Percentiles rank a stretch among this genome's conserved stretches.
Evolutionary conservation across 2,797 vertebrate genomes (phyloP).

Genomic region (Muscicapa striata): DNA sequence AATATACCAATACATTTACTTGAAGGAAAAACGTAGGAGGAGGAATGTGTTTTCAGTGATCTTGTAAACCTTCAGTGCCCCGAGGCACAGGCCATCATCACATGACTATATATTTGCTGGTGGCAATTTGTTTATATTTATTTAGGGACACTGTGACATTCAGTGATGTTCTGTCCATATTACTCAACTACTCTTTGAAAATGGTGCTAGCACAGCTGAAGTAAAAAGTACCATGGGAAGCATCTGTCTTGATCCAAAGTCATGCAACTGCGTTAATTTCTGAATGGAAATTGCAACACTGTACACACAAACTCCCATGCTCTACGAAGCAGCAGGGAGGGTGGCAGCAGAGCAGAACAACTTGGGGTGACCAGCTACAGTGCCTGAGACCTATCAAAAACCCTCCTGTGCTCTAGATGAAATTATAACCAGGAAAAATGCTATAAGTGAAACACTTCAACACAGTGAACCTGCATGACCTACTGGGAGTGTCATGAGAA

Average conservation of each 20-base stretch:
- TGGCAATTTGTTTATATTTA: neutral
- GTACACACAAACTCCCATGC: neutral
- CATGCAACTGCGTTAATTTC: neutral
- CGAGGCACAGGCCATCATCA: neutral
- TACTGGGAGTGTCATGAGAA: conserved; percentile 1
- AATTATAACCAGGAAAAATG: neutral
- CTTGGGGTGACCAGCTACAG: neutral
- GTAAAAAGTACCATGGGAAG: neutral
- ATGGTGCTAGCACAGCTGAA: neutral
- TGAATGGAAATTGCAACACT: neutral
- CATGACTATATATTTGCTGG: neutral
- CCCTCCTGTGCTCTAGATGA: neutral
- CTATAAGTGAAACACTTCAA: neutral
- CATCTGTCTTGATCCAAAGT: neutral
- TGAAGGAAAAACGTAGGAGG: neutral
- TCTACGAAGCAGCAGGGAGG: neutral
- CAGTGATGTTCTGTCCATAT: neutral
- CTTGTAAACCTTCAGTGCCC: neutral
- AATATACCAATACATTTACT: neutral
- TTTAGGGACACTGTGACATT: neutral
- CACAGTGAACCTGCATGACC: neutral
- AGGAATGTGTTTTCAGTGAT: neutral
- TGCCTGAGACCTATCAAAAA: neutral
- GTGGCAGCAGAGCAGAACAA: neutral
- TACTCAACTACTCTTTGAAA: neutral